A percentile compares a stretch with the other conserved stretches of the same genome.
Evolutionary conservation across 2,888 invertebrate genomes (phyloP).

Genomic region (Oasisia sp.): DNA sequence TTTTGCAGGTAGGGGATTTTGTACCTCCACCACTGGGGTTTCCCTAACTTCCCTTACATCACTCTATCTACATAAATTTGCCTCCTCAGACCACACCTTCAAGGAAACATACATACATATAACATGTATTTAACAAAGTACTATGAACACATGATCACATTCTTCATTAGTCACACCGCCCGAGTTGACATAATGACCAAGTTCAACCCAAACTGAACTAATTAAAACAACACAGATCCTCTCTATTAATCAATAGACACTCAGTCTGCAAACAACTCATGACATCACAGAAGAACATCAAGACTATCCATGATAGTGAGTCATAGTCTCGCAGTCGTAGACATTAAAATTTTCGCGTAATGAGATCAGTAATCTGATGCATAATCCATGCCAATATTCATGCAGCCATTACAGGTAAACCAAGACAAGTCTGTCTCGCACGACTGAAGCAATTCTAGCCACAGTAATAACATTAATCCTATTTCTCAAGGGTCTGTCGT

Average conservation of each 20-base stretch:
- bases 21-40: too few relatives aligned
- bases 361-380: neutral
- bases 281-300: neutral
- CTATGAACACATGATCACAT: neutral
- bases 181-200: neutral
- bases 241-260: neutral
- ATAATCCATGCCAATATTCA: neutral
- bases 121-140: neutral
- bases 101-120: too few relatives aligned
- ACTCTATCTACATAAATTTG: too few relatives aligned
- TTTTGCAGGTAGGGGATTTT: too few relatives aligned
- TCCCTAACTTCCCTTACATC: too few relatives aligned
- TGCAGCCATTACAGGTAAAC: neutral
- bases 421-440: neutral
- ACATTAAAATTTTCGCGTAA: neutral
- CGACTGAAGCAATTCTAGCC: neutral
- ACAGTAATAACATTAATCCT: neutral
- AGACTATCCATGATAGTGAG: neutral
- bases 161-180: neutral
- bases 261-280: neutral
- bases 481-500: neutral
- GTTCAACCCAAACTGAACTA: neutral
- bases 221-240: neutral
- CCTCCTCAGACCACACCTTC: too few relatives aligned
- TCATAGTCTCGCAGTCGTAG: neutral